Base-by-base conservation (phyloP, 2,888 invertebrate genomes). In the Lithosia quadra region DNA sequence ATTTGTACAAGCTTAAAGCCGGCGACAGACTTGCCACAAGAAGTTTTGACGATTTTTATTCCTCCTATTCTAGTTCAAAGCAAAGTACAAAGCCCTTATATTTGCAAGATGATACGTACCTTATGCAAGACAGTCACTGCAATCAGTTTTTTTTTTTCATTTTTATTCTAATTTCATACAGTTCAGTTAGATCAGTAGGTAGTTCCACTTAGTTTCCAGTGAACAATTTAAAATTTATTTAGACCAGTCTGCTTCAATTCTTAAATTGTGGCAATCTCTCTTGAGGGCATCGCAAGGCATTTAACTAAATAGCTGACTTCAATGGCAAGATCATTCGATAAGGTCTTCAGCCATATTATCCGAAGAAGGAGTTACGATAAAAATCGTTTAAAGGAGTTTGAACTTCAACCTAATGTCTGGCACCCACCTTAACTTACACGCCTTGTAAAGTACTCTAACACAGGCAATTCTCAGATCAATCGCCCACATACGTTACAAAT, bases 371-470 rank as follows among this genome's bases (percentile, higher is more conserved):
- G 33, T 33, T 58, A 11, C 33, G 33, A 33, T 4, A 33, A 58
- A 33, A 58, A 18, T 34, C 18, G 1, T 34, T n/a, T 8, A 34
- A 34, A 34, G 1, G 10, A 34, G 8, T 34, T 34, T 34, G 34
- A 10, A 34, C n/a, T 49, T n/a, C n/a, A 24, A 64, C 21, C 2
- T 18, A 33, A 66, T 43, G 34, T 67, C 43, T 62, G 62, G 22
- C 11, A 28, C n/a, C 22, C 24, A 28, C 62, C 43, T 57, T 56
- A 56, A 10, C 7, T 22, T 34, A 34, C 33, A 22, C 59, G 63
- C 33, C 58, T n/a, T 64, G 62, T 73, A 75, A 71, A 76, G 71
- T 59, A 61, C 53, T 61, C 67, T 65, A 57, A 78, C 74, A 76
- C 67, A 71, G 64, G 62, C 60, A 67, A 61, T 64, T 63, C 13